phyloP scores from a whole-genome alignment of 2,113 vertebrate species.

The Tautogolabrus adspersus region DNA sequence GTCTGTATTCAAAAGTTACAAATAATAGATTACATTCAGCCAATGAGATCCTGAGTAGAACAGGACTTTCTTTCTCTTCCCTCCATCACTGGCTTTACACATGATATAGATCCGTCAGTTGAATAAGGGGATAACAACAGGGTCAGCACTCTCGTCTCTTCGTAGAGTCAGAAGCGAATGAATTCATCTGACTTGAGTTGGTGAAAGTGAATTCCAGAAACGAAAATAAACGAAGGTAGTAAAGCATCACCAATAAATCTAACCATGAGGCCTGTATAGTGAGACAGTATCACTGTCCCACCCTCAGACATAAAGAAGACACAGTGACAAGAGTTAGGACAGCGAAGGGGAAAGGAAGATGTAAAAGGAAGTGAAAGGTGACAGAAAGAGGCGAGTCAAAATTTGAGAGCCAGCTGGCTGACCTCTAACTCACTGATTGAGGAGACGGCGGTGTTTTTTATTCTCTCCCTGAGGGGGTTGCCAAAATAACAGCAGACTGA shows the following conservation, averaged over 20 bases:
- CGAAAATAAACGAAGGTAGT: no score
- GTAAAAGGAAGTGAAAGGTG: constrained; percentile 23
- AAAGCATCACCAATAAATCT: neutral
- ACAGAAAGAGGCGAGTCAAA: constrained; percentile 19
- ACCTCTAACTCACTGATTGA: constrained; percentile 59
- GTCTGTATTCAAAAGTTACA: no score
- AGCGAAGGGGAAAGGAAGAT: constrained; percentile 1
- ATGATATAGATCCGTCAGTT: no score
- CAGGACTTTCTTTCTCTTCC: no score
- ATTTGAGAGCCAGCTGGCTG: constrained; percentile 52
- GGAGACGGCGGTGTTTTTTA: constrained; percentile 57
- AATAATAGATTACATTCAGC: no score
- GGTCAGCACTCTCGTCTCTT: no score
- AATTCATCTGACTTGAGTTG: no score
- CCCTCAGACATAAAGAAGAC: neutral
- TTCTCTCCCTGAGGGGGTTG: constrained; percentile 10
- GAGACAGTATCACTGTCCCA: neutral
- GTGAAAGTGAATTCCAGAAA: no score
- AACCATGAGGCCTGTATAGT: neutral
- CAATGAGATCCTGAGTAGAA: no score
- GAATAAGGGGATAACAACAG: no score
- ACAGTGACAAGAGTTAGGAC: constrained; percentile 19
- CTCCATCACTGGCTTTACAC: no score
- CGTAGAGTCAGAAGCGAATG: no score
- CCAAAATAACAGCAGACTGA: constrained; percentile 30